Evolutionary conservation across 2,888 invertebrate genomes (phyloP), one percentile per base, ranked within the genome.

Genomic region (Ophonus ardosiacus): DNA sequence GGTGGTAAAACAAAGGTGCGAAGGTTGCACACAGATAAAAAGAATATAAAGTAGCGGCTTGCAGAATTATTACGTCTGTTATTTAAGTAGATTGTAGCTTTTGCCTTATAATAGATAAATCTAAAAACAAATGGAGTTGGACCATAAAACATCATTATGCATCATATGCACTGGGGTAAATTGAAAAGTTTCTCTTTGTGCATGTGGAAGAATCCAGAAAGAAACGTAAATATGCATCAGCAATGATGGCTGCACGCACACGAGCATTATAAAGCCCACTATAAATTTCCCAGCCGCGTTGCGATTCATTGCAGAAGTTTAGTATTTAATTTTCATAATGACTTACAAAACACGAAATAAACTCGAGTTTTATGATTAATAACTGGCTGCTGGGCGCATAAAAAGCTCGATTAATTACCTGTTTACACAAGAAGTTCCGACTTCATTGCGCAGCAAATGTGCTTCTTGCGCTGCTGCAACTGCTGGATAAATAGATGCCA

Each of bases 291-390:
- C 17, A 56, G 74, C 15, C 76, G 59, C 59, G 15, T 15, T 21
- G 81, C 65, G 56, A 74, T 74, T 83, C 83, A 83, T 83, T 68
- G 83, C 74, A 59, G 74, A 83, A 83, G 59, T 83, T 83, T 83
- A 78, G 24, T 84, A 84, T 84, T 84, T 84, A 84, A 84, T 84
- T 84, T 84, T 84, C 84, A 79, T 84, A 84, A 84, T 84, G 79
- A 83, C 83, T 76, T 83, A 84, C 79, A 84, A 84, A 84, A 84
- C 84, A 84, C 65, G 84, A 63, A 78, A 63, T 79, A 78, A 78
- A 84, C 84, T 63, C 65, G 71, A 84, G 78, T 84, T 84, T 84
- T 79, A 84, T 84, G 84, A 84, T 84, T 84, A 84, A 84, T 84
- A 84, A 74, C 57, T 65, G 51, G 78, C 79, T 84, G 65, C 84